These are phyloP conservation scores for Bujurquina vittata DNA, from an alignment of 2,113 vertebrate species.

Conservation along the genomic window DNA sequence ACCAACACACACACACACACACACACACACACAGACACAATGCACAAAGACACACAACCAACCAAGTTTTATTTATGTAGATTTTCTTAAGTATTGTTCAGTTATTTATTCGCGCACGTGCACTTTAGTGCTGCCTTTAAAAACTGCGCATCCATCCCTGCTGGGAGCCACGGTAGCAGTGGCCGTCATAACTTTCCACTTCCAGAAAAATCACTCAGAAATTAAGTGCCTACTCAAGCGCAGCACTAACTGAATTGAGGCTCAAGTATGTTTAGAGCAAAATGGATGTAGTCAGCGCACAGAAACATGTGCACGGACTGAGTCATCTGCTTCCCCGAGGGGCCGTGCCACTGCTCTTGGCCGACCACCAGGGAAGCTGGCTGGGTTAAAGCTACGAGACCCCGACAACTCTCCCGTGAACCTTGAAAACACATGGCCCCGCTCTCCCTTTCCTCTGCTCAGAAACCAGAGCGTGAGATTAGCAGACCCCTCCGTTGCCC, in stretches of 20 bases:
- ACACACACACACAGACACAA: background rate
- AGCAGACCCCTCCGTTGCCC: conserved; percentile 33
- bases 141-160: background rate
- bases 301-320: conserved; percentile 34
- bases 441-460: conserved; percentile 18
- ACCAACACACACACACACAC: fast-evolving
- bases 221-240: conserved; percentile 40
- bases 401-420: conserved; percentile 54
- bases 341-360: conserved; percentile 45
- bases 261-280: conserved; percentile 51
- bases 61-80: background rate
- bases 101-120: background rate
- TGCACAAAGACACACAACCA: background rate
- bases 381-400: conserved; percentile 39
- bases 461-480: conserved; percentile 48
- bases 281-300: conserved; percentile 44
- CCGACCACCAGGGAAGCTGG: conserved; percentile 67
- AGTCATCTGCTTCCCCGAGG: conserved; percentile 57
- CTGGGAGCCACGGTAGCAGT: background rate
- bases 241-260: conserved; percentile 23
- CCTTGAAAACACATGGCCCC: conserved; percentile 57
- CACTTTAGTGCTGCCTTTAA: background rate
- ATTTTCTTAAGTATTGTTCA: too few species aligned
- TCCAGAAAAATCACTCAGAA: conserved; percentile 46
- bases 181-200: conserved; percentile 19